Evolutionary conservation across 2,888 invertebrate species (phyloP).

Genomic region (Diarsia rubi): DNA sequence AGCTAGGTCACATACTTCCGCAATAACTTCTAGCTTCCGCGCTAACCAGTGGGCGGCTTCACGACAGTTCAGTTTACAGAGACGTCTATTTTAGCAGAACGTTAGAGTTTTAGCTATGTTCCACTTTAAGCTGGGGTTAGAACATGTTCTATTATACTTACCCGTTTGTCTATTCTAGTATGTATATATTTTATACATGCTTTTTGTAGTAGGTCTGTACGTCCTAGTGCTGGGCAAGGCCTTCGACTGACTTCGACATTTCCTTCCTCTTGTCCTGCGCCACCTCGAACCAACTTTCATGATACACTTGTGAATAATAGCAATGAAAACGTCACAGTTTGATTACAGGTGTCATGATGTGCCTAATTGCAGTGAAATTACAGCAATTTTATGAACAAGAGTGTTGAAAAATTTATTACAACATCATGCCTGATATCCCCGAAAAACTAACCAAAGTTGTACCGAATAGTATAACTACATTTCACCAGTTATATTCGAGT

Average conservation of each 20-base stretch:
- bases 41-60: constrained; percentile 28
- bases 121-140: constrained; percentile 23
- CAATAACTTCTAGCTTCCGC: constrained; percentile 50
- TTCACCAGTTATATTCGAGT: no score
- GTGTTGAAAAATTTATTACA: no score
- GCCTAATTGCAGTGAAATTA: no score
- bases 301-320: no score
- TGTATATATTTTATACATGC: not conserved
- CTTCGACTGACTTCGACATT: no score
- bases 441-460: no score
- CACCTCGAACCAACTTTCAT: no score
- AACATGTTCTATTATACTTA: constrained; percentile 22
- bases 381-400: no score
- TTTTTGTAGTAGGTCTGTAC: not conserved
- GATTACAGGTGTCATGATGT: no score
- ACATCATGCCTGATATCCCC: no score
- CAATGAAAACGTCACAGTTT: no score
- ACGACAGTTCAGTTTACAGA: constrained; percentile 45
- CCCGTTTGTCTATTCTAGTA: constrained; percentile 3
- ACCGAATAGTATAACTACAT: no score
- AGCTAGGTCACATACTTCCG: constrained; percentile 48
- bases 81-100: constrained; percentile 53
- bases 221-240: not conserved
- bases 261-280: not conserved
- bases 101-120: constrained; percentile 38